phyloP scores from a whole-genome alignment of 2,888 invertebrate species.

The Habroteleia sp. region DNA sequence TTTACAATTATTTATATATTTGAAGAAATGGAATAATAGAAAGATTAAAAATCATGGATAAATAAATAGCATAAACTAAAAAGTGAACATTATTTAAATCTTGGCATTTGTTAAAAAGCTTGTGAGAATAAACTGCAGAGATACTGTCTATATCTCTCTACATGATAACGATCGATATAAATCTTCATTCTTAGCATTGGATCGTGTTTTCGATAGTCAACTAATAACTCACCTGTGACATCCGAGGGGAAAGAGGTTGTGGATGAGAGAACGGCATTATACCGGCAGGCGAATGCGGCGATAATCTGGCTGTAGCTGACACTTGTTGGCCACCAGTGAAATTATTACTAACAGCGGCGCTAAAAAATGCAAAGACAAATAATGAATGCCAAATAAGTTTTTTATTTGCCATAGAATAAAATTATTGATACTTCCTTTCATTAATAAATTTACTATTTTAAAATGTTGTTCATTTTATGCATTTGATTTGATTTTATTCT shows the following conservation, averaged over 20 bases:
- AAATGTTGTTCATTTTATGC: too few relatives aligned
- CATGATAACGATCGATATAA: too few relatives aligned
- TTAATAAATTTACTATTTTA: conserved; percentile 20
- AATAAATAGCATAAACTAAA: too few relatives aligned
- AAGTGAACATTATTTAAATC: too few relatives aligned
- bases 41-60: too few relatives aligned
- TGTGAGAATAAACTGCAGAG: too few relatives aligned
- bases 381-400: conserved; percentile 28
- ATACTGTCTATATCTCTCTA: too few relatives aligned
- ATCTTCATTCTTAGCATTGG: background rate
- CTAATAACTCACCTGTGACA: conserved; percentile 80
- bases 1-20: conserved; percentile 28
- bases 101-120: too few relatives aligned
- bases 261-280: conserved; percentile 81
- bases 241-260: conserved; percentile 84
- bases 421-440: conserved; percentile 20
- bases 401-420: conserved; percentile 39
- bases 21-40: too few relatives aligned
- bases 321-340: conserved; percentile 80
- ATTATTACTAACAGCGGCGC: conserved; percentile 80
- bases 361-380: conserved; percentile 60
- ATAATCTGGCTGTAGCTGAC: conserved; percentile 82
- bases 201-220: conserved; percentile 24
- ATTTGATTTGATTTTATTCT: conserved; percentile 5
- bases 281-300: conserved; percentile 82